A percentile compares a stretch with the other conserved stretches of the same genome.
phyloP scores from a whole-genome alignment of 2,797 vertebrate species.

The Lacerta agilis region DNA sequence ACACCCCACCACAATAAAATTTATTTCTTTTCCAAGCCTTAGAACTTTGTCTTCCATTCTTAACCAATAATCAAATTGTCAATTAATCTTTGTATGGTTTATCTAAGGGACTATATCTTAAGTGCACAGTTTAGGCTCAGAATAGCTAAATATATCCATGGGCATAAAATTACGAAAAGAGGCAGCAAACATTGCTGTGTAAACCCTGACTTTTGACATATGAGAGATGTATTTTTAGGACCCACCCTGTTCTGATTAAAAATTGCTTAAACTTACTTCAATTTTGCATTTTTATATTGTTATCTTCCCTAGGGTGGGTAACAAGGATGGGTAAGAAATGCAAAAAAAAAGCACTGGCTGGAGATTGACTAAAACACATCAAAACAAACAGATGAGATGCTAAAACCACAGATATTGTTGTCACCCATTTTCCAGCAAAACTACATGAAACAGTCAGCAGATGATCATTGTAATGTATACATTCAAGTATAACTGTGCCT shows the following conservation, averaged over 20 bases:
- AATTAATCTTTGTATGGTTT: not conserved
- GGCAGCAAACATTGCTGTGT: not conserved
- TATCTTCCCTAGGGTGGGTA: too few relatives aligned
- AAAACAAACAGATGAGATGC: not conserved
- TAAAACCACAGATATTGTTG: not conserved
- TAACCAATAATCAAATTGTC: not conserved
- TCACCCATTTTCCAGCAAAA: not conserved
- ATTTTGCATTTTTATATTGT: too few relatives aligned
- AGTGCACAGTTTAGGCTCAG: not conserved
- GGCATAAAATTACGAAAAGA: not conserved
- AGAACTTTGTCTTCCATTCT: not conserved
- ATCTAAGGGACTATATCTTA: not conserved
- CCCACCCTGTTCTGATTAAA: too few relatives aligned
- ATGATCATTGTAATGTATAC: not conserved
- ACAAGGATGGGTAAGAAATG: too few relatives aligned
- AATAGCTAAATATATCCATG: not conserved
- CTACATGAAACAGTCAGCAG: not conserved
- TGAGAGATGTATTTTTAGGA: too few relatives aligned
- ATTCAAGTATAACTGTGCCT: not conserved
- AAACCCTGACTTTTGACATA: too few relatives aligned
- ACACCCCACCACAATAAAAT: constrained; percentile 46
- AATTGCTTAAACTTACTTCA: too few relatives aligned
- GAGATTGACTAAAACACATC: not conserved
- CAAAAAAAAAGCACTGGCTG: not conserved
- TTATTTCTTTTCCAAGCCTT: constrained; percentile 33